Percentiles rank a stretch among this genome's conserved stretches.
phyloP scores from a whole-genome alignment of 2,113 vertebrate species.

The Peromyscus polionotus region DNA sequence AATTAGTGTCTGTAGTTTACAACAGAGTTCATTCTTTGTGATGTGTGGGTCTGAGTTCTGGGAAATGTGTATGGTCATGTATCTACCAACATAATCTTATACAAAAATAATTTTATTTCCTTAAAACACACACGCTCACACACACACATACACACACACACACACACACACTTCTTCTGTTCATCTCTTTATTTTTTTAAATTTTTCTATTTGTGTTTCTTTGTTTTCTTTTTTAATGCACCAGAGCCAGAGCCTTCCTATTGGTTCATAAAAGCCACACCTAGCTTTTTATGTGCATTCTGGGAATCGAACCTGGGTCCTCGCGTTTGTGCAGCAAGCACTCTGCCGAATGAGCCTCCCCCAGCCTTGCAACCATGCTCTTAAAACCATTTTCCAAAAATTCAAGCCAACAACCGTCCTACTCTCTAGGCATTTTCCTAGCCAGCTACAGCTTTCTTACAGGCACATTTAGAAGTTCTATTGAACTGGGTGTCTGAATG shows the following conservation, averaged over 20 bases:
- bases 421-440: slow-evolving; percentile 44
- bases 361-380: not conserved
- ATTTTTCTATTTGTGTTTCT: not conserved
- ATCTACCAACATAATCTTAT: not conserved
- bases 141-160: too few species aligned
- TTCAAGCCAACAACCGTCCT: not conserved
- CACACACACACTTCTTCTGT: too few species aligned
- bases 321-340: not conserved
- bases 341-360: not conserved
- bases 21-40: not conserved
- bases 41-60: not conserved
- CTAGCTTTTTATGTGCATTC: too few species aligned
- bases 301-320: not conserved
- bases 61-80: not conserved
- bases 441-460: not conserved
- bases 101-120: not conserved
- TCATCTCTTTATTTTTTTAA: not conserved
- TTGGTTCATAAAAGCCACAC: not conserved
- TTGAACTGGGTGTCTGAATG: not conserved
- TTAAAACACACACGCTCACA: not conserved
- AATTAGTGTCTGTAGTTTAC: not conserved
- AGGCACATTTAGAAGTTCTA: slow-evolving; percentile 5
- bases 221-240: not conserved
- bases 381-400: slow-evolving; percentile 32
- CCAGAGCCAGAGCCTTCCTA: not conserved